Percentiles rank a stretch among this genome's conserved stretches.
These are phyloP conservation scores for Doryteuthis pealeii DNA, from an alignment of 1,140 invertebrate species.

Conservation along the genomic window DNA sequence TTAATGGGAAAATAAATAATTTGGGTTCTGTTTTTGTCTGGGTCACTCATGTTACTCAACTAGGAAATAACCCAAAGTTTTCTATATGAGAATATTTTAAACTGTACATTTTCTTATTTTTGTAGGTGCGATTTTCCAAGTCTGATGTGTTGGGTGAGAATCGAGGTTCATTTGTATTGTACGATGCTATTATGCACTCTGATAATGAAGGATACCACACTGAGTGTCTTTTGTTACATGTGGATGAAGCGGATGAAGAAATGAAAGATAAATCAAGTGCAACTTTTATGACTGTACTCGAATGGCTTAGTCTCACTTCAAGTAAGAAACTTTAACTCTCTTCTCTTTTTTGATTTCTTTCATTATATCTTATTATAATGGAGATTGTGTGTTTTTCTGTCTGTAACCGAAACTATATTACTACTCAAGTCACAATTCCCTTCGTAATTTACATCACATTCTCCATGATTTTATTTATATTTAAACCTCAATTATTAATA, in stretches of 20 bases:
- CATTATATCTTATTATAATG: not conserved
- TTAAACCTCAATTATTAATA: no score
- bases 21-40: no score
- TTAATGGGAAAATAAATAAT: no score
- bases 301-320: conserved; percentile 61
- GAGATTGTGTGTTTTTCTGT: no score
- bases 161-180: conserved; percentile 29
- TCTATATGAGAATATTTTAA: no score
- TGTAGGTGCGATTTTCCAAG: conserved; percentile 20
- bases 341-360: not conserved
- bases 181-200: conserved; percentile 31
- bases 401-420: no score
- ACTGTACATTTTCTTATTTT: no score
- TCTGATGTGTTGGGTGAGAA: conserved; percentile 28
- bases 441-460: no score
- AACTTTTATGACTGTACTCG: conserved; percentile 56
- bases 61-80: no score
- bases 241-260: conserved; percentile 45
- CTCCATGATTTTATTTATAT: no score
- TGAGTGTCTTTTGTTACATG: conserved; percentile 52
- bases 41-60: no score
- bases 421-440: no score
- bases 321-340: conserved; percentile 37
- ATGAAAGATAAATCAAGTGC: conserved; percentile 40
- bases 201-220: conserved; percentile 30